Evolutionary conservation across 2,888 invertebrate species (phyloP).

Genomic region (Hydroisotoma schaefferi): DNA sequence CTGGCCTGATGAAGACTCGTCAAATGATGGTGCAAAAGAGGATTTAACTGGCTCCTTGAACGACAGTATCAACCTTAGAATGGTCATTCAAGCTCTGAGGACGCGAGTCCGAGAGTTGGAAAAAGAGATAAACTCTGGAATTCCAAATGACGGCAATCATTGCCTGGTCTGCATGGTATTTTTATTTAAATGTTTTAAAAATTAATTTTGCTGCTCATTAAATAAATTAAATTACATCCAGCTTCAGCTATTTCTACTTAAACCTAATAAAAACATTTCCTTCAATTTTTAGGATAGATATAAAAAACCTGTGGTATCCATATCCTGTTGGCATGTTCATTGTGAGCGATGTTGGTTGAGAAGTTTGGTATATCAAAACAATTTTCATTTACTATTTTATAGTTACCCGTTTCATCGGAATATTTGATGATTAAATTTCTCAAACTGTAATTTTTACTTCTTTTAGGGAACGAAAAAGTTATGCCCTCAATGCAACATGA

Average conservation of each 20-base stretch:
- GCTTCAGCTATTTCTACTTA: conserved; percentile 33
- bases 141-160: conserved; percentile 55
- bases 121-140: conserved; percentile 56
- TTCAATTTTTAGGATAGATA: conserved; percentile 64
- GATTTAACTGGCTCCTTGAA: conserved; percentile 31
- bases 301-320: conserved; percentile 81
- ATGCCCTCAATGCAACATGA: conserved; percentile 91
- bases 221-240: conserved; percentile 10
- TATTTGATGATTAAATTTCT: not conserved
- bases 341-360: conserved; percentile 80
- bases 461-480: conserved; percentile 79
- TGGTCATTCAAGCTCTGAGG: conserved; percentile 69
- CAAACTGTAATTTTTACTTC: conserved; percentile 5
- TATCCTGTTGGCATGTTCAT: conserved; percentile 95
- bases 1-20: conserved; percentile 35
- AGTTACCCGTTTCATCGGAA: too few species aligned
- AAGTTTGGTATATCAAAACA: conserved; percentile 59
- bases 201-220: not conserved
- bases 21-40: conserved; percentile 31
- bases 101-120: conserved; percentile 73
- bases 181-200: conserved; percentile 21
- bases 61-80: conserved; percentile 40
- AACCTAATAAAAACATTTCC: not conserved
- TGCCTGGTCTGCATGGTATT: conserved; percentile 83
- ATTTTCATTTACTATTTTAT: too few species aligned